Evolutionary conservation across 2,113 vertebrate genomes (phyloP).

Genomic region (Pygoscelis adeliae): DNA sequence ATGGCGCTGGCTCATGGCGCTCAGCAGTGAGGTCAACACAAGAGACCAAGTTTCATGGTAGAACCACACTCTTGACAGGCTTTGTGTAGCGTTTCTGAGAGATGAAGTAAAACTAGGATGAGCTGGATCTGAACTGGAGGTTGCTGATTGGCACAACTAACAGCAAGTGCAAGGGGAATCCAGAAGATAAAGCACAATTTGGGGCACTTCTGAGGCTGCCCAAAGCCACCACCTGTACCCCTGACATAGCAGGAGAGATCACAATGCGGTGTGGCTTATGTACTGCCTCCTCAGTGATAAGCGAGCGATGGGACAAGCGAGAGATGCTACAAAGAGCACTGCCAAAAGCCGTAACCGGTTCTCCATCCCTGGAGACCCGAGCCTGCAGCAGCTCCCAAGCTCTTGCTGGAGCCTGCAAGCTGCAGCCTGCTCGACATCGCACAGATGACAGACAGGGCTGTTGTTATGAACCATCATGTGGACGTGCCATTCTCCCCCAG

Average conservation of each 20-base stretch:
- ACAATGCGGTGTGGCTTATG: neutral
- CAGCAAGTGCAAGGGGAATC: neutral
- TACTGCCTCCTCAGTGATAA: neutral
- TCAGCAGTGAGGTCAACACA: neutral
- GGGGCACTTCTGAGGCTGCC: neutral
- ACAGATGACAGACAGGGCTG: neutral
- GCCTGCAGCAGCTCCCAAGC: neutral
- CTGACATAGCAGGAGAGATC: neutral
- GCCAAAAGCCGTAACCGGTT: neutral
- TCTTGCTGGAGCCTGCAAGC: neutral
- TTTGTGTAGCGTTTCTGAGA: neutral
- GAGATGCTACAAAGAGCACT: neutral
- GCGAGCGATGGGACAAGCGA: neutral
- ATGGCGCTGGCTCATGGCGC: rapidly evolving
- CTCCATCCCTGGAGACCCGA: neutral
- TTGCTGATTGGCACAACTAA: neutral
- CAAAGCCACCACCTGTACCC: neutral
- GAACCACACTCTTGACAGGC: neutral
- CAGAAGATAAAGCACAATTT: neutral
- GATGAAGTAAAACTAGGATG: neutral
- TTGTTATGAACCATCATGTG: rapidly evolving
- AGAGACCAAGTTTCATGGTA: neutral
- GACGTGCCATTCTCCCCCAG: neutral
- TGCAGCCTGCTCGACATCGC: neutral
- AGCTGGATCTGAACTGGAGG: neutral